phyloP scores from a whole-genome alignment of 2,113 vertebrate species.

The Limnothrissa miodon region DNA sequence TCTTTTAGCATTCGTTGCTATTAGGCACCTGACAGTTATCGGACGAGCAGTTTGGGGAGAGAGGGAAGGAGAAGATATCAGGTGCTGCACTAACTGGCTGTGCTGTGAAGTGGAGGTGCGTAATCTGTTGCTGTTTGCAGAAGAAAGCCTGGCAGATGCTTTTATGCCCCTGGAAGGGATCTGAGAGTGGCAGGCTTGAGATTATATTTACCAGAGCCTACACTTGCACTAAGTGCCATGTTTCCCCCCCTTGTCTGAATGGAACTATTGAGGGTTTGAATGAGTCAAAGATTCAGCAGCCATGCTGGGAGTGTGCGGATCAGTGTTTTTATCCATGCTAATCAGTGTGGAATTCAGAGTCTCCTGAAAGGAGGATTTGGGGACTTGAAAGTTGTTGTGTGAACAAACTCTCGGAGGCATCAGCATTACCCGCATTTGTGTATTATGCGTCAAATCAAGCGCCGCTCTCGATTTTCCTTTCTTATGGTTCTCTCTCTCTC shows the following conservation, averaged over 20 bases:
- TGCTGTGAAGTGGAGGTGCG: neutral
- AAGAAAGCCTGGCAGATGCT: slow-evolving; percentile 37
- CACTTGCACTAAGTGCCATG: slow-evolving; percentile 12
- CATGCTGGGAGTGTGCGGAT: slow-evolving; percentile 38
- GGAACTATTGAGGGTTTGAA: slow-evolving; percentile 49
- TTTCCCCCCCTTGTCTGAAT: slow-evolving; percentile 39
- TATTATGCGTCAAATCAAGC: slow-evolving; percentile 47
- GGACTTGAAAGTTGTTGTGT: slow-evolving; percentile 54
- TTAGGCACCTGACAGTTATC: neutral
- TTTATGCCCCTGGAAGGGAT: slow-evolving; percentile 27
- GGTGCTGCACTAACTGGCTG: neutral
- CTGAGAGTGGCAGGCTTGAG: slow-evolving; percentile 49
- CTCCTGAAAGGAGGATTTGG: slow-evolving; percentile 56
- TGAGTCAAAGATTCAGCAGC: slow-evolving; percentile 32
- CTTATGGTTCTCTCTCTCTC: neutral
- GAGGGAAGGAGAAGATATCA: neutral
- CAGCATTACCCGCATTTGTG: slow-evolving; percentile 54
- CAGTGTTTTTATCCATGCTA: slow-evolving; percentile 54
- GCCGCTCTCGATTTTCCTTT: slow-evolving; percentile 23
- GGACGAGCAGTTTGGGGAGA: neutral
- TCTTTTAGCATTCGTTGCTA: slow-evolving; percentile 12
- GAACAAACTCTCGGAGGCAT: slow-evolving; percentile 56
- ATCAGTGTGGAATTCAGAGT: slow-evolving; percentile 58
- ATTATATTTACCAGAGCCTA: slow-evolving; percentile 45
- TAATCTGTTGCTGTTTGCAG: slow-evolving; percentile 1